Base-by-base conservation (phyloP, 2,113 vertebrate genomes). In the Pavo muticus region DNA sequence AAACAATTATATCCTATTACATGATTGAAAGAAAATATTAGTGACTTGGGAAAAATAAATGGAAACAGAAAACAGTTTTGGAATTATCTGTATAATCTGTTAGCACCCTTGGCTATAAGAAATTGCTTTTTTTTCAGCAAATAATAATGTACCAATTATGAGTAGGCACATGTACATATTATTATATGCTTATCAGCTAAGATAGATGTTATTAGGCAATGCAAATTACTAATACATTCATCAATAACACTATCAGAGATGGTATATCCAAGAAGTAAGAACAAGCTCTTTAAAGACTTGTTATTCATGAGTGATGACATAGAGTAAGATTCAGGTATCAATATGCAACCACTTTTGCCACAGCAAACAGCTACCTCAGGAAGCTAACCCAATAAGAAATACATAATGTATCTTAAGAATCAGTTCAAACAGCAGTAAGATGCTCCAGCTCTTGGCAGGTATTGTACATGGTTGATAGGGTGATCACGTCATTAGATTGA, bases 1-100 rank as follows among this genome's bases (percentile, higher is more conserved):
- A 32, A 77, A 24, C 91, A 94, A 95, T 90, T 91, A 92, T 39
- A 78, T 29, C 37, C 90, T 71, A 52, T 85, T 88, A 88, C 39
- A 54, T 81, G 77, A 90, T 10, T 42, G 76, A 74, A 94, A 93
- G 44, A 94, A 94, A 95, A 93, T 91, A 95, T 88, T 63, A 93
- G 85, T 85, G 23, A 95, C 83, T 85, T 76, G 65, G 70, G 47
- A 68, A 47, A 52, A 68, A 83, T 69, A 68, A 63, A 91, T 2
- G 4, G 20, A 44, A 87, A 91, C 85, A 67, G 18, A 42, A 84
- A 92, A 39, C 56, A 88, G 13, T 16, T 50, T 35, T 30, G 71
- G 47, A 87, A 88, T 59, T 74, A 93, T 37, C 9, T n/a, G 4
- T 45, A 56, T 86, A 77, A 93, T 79, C 61, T 86, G 50, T 29